phyloP scores from a whole-genome alignment of 2,797 vertebrate genomes.

The Antennarius maculatus region DNA sequence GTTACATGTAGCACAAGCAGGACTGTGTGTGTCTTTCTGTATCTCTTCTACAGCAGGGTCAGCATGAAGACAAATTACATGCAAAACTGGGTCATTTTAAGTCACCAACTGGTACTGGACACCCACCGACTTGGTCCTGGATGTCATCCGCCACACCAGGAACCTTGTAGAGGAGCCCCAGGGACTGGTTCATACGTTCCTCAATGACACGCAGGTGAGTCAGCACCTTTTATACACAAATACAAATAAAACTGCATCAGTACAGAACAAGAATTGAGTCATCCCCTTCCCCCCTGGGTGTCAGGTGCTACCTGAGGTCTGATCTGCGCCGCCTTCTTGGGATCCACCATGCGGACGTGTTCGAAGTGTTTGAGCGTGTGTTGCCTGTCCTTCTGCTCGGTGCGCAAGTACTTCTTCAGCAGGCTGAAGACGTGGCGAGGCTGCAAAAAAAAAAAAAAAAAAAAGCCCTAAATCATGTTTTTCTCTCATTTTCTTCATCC shows the following conservation, averaged over 20 bases:
- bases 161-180: conserved; percentile 96
- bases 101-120: not conserved
- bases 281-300: no score
- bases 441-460: conserved; percentile 65
- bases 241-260: no score
- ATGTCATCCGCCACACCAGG: conserved; percentile 95
- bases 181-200: conserved; percentile 98
- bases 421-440: conserved; percentile 95
- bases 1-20: conserved; percentile 28
- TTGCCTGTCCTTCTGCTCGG: conserved; percentile 97
- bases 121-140: conserved; percentile 97
- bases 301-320: conserved; percentile 84
- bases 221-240: conserved; percentile 84
- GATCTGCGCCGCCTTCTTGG: conserved; percentile 98
- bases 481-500: no score
- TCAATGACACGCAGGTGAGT: conserved; percentile 98
- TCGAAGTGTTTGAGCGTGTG: conserved; percentile 98
- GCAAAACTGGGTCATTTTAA: not conserved
- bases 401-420: conserved; percentile 96
- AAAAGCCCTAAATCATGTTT: no score
- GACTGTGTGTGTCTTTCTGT: conserved; percentile 13
- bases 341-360: conserved; percentile 96
- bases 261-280: no score
- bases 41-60: not conserved
- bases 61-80: no score